Percentiles rank a stretch among this genome's conserved stretches.
phyloP scores from a whole-genome alignment of 2,888 invertebrate species.

The Leucania comma region DNA sequence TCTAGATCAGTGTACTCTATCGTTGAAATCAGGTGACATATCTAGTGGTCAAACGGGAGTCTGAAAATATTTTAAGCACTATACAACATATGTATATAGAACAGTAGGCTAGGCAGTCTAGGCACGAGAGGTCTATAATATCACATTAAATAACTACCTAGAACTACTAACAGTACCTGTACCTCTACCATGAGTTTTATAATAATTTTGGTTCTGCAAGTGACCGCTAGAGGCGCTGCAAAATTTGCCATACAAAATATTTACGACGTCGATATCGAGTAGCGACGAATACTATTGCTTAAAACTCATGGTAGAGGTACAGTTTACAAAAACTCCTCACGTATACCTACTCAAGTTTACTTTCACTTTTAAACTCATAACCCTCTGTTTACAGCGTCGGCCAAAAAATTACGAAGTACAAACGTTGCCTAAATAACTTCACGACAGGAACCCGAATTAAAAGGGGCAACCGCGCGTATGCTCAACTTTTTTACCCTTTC shows the following conservation, averaged over 20 bases:
- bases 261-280: too few species aligned
- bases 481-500: slow-evolving; percentile 79
- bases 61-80: too few species aligned
- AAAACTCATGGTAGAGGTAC: too few species aligned
- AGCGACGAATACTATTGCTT: too few species aligned
- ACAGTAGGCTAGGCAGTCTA: neutral
- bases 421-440: slow-evolving; percentile 65
- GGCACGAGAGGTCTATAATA: neutral
- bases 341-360: slow-evolving; percentile 9
- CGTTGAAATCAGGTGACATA: too few species aligned
- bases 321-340: slow-evolving; percentile 29
- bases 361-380: slow-evolving; percentile 36
- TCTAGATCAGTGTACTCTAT: too few species aligned
- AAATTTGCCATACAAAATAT: too few species aligned
- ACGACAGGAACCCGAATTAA: slow-evolving; percentile 65
- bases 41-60: too few species aligned
- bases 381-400: slow-evolving; percentile 42
- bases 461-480: slow-evolving; percentile 67
- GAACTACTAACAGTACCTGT: slow-evolving; percentile 5
- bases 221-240: too few species aligned
- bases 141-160: slow-evolving; percentile 6
- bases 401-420: slow-evolving; percentile 62
- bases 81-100: too few species aligned
- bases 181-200: too few species aligned
- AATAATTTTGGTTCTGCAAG: too few species aligned